Evolutionary conservation across 2,113 vertebrate genomes (phyloP).

Genomic region (Catharus fuscescens): DNA sequence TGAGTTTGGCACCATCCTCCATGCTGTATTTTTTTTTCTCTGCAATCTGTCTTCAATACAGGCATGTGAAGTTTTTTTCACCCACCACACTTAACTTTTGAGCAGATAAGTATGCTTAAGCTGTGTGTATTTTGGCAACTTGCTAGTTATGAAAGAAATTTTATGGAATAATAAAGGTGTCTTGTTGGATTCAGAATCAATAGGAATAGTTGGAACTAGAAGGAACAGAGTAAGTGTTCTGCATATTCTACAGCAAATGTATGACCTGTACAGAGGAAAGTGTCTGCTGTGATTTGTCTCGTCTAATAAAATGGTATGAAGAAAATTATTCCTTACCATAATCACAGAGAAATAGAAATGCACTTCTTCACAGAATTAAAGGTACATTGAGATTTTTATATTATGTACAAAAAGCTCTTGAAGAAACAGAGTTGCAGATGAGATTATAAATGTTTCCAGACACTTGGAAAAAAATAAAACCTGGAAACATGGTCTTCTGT

Average conservation of each 20-base stretch:
- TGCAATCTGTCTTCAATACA: neutral
- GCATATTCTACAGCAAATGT: neutral
- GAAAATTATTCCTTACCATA: neutral
- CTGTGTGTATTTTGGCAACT: neutral
- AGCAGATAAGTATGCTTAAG: neutral
- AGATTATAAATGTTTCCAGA: neutral
- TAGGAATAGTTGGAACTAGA: neutral
- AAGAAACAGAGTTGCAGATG: neutral
- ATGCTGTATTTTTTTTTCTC: neutral
- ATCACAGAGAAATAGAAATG: neutral
- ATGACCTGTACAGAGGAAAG: neutral
- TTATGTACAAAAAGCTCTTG: neutral
- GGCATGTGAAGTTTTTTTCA: neutral
- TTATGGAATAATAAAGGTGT: neutral
- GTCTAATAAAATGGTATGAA: neutral
- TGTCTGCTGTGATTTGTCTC: neutral
- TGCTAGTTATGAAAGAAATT: neutral
- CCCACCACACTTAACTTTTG: neutral
- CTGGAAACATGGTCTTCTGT: neutral
- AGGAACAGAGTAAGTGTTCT: neutral
- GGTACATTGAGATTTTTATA: neutral
- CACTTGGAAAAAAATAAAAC: neutral
- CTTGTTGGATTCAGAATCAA: neutral
- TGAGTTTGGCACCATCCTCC: neutral
- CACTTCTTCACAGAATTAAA: neutral